Conservation (phyloP, 2,113 vertebrate species). For the Rhinolophus sinicus region DNA sequence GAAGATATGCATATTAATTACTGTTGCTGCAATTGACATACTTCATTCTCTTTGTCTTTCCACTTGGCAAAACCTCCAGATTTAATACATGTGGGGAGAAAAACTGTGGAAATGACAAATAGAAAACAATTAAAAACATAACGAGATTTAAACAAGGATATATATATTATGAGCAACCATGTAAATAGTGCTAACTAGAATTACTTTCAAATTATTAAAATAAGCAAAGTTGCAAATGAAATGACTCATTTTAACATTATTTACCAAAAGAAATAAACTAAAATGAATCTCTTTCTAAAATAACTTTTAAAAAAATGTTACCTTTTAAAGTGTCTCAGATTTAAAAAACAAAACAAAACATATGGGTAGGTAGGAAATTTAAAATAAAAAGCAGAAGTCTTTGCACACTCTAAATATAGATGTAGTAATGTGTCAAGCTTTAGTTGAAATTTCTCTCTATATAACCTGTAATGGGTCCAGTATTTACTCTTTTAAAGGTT, state of each 20-base stretch:
- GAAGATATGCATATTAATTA: conserved; percentile 36
- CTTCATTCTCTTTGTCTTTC: conserved; percentile 53
- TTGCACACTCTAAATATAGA: conserved; percentile 61
- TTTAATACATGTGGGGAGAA: conserved; percentile 45
- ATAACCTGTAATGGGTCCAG: background rate
- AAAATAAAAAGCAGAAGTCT: conserved; percentile 65
- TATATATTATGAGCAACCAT: conserved; percentile 32
- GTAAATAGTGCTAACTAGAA: conserved; percentile 66
- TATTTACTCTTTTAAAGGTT: conserved; percentile 64
- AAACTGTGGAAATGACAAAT: conserved; percentile 53
- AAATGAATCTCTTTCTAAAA: conserved; percentile 64
- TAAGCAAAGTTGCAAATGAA: conserved; percentile 58
- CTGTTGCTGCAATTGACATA: background rate
- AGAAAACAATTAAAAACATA: conserved; percentile 69
- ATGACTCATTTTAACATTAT: conserved; percentile 67
- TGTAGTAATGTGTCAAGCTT: conserved; percentile 8
- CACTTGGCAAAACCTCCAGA: conserved; percentile 38
- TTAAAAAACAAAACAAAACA: background rate
- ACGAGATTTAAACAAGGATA: conserved; percentile 54
- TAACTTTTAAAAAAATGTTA: conserved; percentile 57
- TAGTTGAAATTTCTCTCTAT: conserved; percentile 46
- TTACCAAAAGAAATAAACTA: conserved; percentile 63
- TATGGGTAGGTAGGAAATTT: conserved; percentile 71
- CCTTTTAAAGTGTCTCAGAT: conserved; percentile 48
- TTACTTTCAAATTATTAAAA: conserved; percentile 66